These are phyloP conservation scores for Acridotheres tristis DNA, from an alignment of 2,797 vertebrate genomes.

Conservation along the genomic window DNA sequence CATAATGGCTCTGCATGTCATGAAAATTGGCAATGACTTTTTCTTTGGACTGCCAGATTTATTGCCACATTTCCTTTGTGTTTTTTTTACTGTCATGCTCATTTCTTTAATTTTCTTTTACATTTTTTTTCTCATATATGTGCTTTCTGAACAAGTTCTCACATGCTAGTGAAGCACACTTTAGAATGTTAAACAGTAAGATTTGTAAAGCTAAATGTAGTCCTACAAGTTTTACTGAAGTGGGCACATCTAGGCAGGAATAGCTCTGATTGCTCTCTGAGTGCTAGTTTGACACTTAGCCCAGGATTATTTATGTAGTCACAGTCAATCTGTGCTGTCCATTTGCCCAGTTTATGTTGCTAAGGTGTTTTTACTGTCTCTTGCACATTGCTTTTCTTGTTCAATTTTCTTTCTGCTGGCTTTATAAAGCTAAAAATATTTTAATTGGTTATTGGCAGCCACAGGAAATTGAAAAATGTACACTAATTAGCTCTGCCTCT, in stretches of 20 bases:
- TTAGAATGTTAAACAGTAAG: not conserved
- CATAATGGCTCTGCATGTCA: not conserved
- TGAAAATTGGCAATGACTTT: not conserved
- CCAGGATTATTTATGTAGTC: not conserved
- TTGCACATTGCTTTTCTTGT: not conserved
- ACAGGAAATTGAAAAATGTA: not conserved
- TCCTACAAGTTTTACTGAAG: not conserved
- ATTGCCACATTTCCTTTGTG: not conserved
- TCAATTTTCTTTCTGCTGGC: not conserved
- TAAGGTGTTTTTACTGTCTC: not conserved
- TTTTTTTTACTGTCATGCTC: not conserved
- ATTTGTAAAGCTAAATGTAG: not conserved
- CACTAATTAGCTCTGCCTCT: not conserved
- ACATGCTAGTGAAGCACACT: not conserved
- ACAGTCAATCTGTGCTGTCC: not conserved
- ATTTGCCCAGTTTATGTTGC: not conserved
- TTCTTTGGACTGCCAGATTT: not conserved
- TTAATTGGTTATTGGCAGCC: slow-evolving; percentile 5
- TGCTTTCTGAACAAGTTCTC: not conserved
- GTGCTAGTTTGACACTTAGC: not conserved
- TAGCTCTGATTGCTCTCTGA: not conserved
- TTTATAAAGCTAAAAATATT: slow-evolving; percentile 10
- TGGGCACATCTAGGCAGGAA: not conserved
- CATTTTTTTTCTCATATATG: not conserved
- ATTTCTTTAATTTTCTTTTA: not conserved